phyloP scores from a whole-genome alignment of 2,888 invertebrate genomes.

The Aphidoletes aphidimyza region DNA sequence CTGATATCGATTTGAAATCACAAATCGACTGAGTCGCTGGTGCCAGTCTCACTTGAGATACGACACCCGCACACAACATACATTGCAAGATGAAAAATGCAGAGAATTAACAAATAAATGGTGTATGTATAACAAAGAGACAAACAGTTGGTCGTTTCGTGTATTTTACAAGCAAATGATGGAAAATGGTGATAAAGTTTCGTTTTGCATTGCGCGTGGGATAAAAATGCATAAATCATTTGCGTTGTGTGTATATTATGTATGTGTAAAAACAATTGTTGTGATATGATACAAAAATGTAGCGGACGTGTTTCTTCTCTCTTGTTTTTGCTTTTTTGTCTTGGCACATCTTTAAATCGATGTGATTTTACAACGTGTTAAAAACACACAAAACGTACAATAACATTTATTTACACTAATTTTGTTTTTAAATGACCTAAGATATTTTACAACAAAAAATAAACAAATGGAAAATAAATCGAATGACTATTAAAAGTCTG shows the following conservation, averaged over 20 bases:
- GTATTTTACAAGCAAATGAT: conserved; percentile 53
- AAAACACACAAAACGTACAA: conserved; percentile 51
- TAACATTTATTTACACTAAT: conserved; percentile 52
- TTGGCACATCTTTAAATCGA: neutral
- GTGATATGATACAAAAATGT: conserved; percentile 26
- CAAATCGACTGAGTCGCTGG: too few relatives aligned
- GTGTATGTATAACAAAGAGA: conserved; percentile 18
- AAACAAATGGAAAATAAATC: neutral
- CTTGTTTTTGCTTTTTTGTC: neutral
- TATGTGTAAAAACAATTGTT: neutral
- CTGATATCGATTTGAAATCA: neutral
- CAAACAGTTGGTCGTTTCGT: neutral
- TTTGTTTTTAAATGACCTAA: neutral
- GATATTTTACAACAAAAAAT: conserved; percentile 11
- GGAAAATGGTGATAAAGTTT: neutral
- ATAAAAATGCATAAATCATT: conserved; percentile 43
- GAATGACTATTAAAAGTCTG: neutral
- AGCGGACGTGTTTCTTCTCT: conserved; percentile 24
- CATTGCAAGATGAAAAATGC: conserved; percentile 39
- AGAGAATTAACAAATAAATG: neutral
- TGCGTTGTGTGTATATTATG: neutral
- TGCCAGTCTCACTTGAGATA: too few relatives aligned
- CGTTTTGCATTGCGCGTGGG: neutral
- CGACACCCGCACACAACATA: conserved; percentile 58
- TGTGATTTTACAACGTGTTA: conserved; percentile 16